phyloP scores from a whole-genome alignment of 2,888 invertebrate species.

The Folsomia manolachei region DNA sequence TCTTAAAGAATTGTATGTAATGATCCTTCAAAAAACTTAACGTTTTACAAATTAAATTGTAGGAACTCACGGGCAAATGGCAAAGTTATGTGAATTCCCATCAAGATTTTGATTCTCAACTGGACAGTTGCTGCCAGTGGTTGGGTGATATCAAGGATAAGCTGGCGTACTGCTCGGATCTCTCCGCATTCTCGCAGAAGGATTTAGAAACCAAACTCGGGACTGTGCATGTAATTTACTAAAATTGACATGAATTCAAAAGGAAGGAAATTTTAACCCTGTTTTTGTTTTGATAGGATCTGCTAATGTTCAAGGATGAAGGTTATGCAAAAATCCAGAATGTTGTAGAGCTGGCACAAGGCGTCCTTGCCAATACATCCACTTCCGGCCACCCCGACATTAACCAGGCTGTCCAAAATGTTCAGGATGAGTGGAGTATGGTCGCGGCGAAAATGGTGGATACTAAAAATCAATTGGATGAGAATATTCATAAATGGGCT shows the following conservation, averaged over 20 bases:
- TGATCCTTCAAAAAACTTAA: neutral
- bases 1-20: neutral
- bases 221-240: conserved; percentile 62
- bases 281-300: conserved; percentile 61
- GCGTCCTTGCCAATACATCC: conserved; percentile 85
- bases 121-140: conserved; percentile 79
- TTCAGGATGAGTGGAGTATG: conserved; percentile 87
- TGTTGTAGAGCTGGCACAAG: conserved; percentile 86
- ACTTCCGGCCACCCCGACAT: conserved; percentile 82
- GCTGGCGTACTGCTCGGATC: conserved; percentile 80
- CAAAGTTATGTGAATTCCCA: conserved; percentile 84
- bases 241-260: conserved; percentile 2
- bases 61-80: conserved; percentile 84
- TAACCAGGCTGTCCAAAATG: conserved; percentile 72
- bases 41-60: conserved; percentile 16
- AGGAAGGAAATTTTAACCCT: neutral
- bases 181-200: conserved; percentile 71
- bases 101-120: conserved; percentile 78
- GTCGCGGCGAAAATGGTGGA: conserved; percentile 84
- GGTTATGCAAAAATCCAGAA: conserved; percentile 84
- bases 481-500: conserved; percentile 86
- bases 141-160: conserved; percentile 77
- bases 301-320: conserved; percentile 86
- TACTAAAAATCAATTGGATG: conserved; percentile 80
- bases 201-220: conserved; percentile 82